A percentile compares a stretch with the other conserved stretches of the same genome.
Evolutionary conservation across 2,888 invertebrate species (phyloP).

Genomic region (Autographa gamma): DNA sequence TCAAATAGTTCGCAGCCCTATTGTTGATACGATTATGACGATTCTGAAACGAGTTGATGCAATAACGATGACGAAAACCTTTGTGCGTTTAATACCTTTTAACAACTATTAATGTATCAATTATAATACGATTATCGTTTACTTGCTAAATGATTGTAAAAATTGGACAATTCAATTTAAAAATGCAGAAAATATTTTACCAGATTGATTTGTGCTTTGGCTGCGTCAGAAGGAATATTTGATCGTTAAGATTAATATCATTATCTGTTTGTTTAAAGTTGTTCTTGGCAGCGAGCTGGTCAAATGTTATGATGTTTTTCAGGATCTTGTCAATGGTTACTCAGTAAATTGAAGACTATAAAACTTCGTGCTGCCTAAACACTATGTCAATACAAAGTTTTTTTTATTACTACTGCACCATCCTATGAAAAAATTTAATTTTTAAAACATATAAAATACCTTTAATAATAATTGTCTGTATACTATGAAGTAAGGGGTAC

Average conservation of each 20-base stretch:
- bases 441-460: too few relatives aligned
- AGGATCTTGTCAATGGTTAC: neutral
- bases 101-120: constrained; percentile 28
- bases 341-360: too few relatives aligned
- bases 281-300: neutral
- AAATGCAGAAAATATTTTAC: neutral
- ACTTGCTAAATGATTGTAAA: constrained; percentile 18
- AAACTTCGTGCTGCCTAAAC: too few relatives aligned
- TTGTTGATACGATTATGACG: constrained; percentile 54
- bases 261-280: neutral
- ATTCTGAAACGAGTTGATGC: constrained; percentile 38
- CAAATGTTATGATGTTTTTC: neutral
- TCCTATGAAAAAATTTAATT: too few relatives aligned
- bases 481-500: too few relatives aligned
- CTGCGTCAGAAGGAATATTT: neutral
- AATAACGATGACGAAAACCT: constrained; percentile 17
- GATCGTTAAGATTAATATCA: neutral
- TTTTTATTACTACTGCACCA: too few relatives aligned
- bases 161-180: constrained; percentile 14
- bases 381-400: too few relatives aligned
- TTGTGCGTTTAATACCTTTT: constrained; percentile 21
- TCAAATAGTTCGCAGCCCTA: constrained; percentile 39
- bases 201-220: neutral
- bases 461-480: too few relatives aligned
- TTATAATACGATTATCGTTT: constrained; percentile 31